These are phyloP conservation scores for Lepidonotus clava DNA, from an alignment of 2,888 invertebrate genomes.

Conservation along the genomic window DNA sequence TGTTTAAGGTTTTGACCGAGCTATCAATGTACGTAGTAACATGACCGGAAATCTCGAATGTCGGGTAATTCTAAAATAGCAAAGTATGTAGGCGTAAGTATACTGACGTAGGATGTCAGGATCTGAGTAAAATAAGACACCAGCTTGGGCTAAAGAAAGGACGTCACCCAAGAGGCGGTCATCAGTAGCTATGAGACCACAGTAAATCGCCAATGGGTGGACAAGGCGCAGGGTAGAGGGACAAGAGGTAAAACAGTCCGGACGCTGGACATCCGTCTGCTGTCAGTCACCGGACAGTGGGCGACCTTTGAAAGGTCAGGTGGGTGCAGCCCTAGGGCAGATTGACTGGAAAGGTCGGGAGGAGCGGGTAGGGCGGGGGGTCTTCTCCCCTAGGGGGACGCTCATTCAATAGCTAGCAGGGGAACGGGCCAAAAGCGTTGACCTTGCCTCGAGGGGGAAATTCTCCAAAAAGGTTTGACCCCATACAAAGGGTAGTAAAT, in stretches of 20 bases:
- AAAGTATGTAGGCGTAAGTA: too few relatives aligned
- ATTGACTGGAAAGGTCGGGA: not conserved
- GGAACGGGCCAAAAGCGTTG: too few relatives aligned
- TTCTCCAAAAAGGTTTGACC: not conserved
- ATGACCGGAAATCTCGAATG: too few relatives aligned
- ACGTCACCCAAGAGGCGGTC: too few relatives aligned
- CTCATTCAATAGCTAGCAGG: not conserved
- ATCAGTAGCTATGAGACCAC: too few relatives aligned
- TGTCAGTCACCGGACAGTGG: not conserved
- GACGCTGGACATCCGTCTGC: conserved; percentile 2
- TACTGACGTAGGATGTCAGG: too few relatives aligned
- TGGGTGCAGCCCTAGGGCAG: not conserved
- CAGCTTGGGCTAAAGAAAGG: too few relatives aligned
- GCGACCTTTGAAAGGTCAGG: not conserved
- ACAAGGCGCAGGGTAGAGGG: not conserved
- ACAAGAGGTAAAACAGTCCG: not conserved
- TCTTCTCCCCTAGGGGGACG: not conserved
- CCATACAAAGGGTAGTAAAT: not conserved
- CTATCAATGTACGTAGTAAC: too few relatives aligned
- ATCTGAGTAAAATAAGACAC: too few relatives aligned
- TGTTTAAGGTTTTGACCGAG: too few relatives aligned
- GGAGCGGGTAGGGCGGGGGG: not conserved
- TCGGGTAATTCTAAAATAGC: too few relatives aligned
- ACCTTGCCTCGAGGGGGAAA: not conserved
- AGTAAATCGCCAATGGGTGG: not conserved